phyloP scores from a whole-genome alignment of 1,140 invertebrate species.

The Anoplolepis gracilipes region DNA sequence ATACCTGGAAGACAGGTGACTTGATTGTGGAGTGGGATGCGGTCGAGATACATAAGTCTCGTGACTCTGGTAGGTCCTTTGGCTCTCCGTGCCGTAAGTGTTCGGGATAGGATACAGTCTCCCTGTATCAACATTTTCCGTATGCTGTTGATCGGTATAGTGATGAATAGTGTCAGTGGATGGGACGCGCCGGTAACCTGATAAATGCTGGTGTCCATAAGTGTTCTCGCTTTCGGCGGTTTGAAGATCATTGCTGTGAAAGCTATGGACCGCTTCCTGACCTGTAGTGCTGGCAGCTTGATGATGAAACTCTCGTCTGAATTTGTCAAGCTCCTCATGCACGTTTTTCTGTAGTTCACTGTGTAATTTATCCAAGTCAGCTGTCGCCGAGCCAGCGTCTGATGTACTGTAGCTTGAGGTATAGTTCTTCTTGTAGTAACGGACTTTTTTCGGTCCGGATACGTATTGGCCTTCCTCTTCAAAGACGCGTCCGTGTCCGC shows the following conservation, averaged over 20 bases:
- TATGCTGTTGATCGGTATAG: conserved; percentile 50
- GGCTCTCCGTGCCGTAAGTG: conserved; percentile 31
- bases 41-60: conserved; percentile 9
- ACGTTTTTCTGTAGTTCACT: conserved; percentile 49
- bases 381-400: neutral
- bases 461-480: conserved; percentile 75
- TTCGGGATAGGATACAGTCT: conserved; percentile 35
- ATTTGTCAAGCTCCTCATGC: conserved; percentile 59
- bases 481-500: conserved; percentile 69
- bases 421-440: conserved; percentile 78
- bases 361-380: conserved; percentile 25
- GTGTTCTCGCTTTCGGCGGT: conserved; percentile 40
- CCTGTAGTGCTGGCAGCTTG: conserved; percentile 9
- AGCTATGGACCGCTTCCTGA: conserved; percentile 22
- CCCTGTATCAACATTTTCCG: neutral
- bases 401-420: conserved; percentile 72
- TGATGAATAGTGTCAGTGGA: conserved; percentile 21
- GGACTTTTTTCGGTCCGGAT: conserved; percentile 70
- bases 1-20: conserved; percentile 17
- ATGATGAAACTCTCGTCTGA: conserved; percentile 60
- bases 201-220: conserved; percentile 29
- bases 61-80: conserved; percentile 39
- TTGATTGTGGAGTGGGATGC: conserved; percentile 35
- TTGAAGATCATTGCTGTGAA: conserved; percentile 38
- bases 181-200: neutral